Conservation (phyloP, 2,888 invertebrate genomes). For the Drosophila helvetica region DNA sequence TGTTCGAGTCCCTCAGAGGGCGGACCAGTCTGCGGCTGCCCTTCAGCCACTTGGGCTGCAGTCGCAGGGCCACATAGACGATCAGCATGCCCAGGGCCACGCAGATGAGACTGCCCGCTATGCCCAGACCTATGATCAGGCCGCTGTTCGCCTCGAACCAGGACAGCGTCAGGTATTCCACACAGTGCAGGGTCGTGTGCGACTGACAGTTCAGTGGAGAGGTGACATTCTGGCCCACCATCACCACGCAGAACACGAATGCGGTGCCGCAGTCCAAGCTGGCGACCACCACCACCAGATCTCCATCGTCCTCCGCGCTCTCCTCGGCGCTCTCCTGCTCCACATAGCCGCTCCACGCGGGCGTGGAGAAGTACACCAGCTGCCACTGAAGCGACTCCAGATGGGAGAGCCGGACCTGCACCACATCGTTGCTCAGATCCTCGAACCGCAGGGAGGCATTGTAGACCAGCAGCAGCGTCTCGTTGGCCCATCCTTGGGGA, state of each 20-base stretch:
- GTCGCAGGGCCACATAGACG: constrained; percentile 54
- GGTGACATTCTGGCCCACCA: constrained; percentile 16
- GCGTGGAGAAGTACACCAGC: constrained; percentile 40
- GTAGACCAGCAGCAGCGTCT: constrained; percentile 4
- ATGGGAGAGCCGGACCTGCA: constrained; percentile 27
- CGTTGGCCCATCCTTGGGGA: not conserved
- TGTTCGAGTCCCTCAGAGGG: constrained; percentile 27
- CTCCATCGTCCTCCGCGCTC: not conserved
- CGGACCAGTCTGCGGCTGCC: constrained; percentile 56
- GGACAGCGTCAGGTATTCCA: not conserved
- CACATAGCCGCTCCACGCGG: not conserved
- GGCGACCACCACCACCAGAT: not conserved
- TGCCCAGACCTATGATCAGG: constrained; percentile 50
- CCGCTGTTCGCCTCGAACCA: constrained; percentile 61
- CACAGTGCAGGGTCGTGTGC: constrained; percentile 50
- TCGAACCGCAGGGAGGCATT: constrained; percentile 31
- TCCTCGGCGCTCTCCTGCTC: not conserved
- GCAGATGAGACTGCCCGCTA: constrained; percentile 50
- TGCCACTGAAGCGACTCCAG: constrained; percentile 6
- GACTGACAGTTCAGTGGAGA: constrained; percentile 74
- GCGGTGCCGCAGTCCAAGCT: constrained; percentile 39
- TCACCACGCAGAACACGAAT: constrained; percentile 70
- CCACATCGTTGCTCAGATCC: constrained; percentile 12
- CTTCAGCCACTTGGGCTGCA: constrained; percentile 60
- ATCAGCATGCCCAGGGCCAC: constrained; percentile 55